phyloP scores from a whole-genome alignment of 2,797 vertebrate genomes.

The Chiroxiphia lanceolata region DNA sequence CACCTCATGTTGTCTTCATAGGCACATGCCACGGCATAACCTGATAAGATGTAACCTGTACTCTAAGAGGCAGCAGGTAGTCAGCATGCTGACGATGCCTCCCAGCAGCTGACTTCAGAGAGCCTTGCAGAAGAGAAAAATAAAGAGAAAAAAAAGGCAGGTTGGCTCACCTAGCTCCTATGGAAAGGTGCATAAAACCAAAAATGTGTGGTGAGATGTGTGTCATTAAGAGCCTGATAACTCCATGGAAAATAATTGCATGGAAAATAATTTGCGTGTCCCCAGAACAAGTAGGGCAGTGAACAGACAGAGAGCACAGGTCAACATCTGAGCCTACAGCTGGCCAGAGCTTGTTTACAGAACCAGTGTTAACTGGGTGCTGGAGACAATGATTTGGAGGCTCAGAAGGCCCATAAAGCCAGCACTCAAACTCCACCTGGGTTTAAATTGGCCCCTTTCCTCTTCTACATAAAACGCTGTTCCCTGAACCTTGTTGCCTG shows the following conservation, averaged over 20 bases:
- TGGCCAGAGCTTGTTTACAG: neutral
- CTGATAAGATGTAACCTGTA: constrained; percentile 17
- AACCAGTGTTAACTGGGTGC: neutral
- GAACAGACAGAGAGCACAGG: neutral
- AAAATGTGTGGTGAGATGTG: neutral
- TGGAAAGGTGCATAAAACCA: neutral
- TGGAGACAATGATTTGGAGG: neutral
- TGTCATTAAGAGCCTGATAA: neutral
- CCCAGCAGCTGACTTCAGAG: neutral
- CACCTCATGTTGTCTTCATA: constrained; percentile 38
- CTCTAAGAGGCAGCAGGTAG: neutral
- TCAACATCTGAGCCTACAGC: neutral
- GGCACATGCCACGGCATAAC: neutral
- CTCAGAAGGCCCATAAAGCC: neutral
- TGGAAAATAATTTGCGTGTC: neutral
- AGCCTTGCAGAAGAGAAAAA: neutral
- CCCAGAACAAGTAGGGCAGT: neutral
- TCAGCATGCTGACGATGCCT: neutral
- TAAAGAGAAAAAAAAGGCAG: neutral
- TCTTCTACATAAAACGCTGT: neutral
- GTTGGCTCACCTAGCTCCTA: neutral
- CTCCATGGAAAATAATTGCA: neutral
- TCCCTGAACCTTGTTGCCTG: neutral
- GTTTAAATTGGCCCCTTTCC: neutral
- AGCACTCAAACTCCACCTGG: neutral